These are phyloP conservation scores for Drosophila malerkotliana DNA, from an alignment of 1,140 invertebrate species.

Conservation along the genomic window DNA sequence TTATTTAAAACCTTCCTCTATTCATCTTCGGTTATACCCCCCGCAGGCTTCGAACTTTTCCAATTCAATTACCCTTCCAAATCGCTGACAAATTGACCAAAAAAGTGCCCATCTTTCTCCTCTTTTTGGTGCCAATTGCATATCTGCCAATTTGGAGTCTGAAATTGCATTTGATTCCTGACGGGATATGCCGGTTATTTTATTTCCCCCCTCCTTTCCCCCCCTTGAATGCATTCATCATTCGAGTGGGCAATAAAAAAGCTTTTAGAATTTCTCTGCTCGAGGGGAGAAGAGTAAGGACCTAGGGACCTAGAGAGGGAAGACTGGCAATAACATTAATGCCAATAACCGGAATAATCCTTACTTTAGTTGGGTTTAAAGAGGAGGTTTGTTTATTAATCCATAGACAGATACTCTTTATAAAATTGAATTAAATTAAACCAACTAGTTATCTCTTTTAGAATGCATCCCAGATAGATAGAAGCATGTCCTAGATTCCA, in stretches of 20 bases:
- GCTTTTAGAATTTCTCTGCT: slow-evolving; percentile 38
- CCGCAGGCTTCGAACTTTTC: slow-evolving; percentile 14
- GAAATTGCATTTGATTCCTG: slow-evolving; percentile 57
- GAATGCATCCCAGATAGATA: slow-evolving; percentile 17
- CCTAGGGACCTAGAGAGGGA: slow-evolving; percentile 2
- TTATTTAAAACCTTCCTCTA: slow-evolving; percentile 14
- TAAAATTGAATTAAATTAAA: too few relatives aligned
- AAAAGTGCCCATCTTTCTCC: slow-evolving; percentile 41
- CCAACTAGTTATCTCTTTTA: not conserved
- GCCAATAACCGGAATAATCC: slow-evolving; percentile 18
- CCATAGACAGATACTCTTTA: too few relatives aligned
- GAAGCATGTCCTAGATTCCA: slow-evolving; percentile 46
- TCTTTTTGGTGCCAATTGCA: slow-evolving; percentile 16
- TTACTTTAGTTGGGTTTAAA: not conserved
- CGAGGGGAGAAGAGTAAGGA: not conserved
- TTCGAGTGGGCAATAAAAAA: slow-evolving; percentile 47
- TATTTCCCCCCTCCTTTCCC: slow-evolving; percentile 19
- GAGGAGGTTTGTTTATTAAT: not conserved
- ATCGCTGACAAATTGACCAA: slow-evolving; percentile 48
- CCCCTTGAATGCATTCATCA: slow-evolving; percentile 42
- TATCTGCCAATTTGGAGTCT: slow-evolving; percentile 54
- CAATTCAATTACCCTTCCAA: slow-evolving; percentile 49
- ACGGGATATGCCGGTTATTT: slow-evolving; percentile 48
- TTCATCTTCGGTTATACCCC: slow-evolving; percentile 33
- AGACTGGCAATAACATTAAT: slow-evolving; percentile 23